Evolutionary conservation across 2,113 vertebrate genomes (phyloP).

Genomic region (Alligator sinensis): DNA sequence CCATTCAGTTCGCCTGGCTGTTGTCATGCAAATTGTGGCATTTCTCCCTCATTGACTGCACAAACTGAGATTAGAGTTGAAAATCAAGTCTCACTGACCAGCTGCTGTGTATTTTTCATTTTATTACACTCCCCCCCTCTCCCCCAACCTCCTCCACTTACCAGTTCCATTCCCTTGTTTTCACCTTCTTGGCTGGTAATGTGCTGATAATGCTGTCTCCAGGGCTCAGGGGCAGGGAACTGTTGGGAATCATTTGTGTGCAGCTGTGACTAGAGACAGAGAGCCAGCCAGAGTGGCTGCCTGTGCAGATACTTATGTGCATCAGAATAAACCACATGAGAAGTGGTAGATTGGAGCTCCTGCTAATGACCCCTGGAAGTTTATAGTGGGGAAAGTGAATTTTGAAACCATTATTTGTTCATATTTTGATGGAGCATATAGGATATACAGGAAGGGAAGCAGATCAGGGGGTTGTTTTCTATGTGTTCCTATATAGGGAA

Average conservation of each 20-base stretch:
- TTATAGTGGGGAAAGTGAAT: not conserved
- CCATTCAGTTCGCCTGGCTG: conserved; percentile 74
- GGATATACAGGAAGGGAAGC: accelerated
- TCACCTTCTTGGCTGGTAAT: conserved; percentile 45
- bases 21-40: conserved; percentile 87
- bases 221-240: not conserved
- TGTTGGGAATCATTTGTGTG: not conserved
- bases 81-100: conserved; percentile 77
- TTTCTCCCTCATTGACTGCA: conserved; percentile 80
- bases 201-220: conserved; percentile 24
- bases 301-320: not conserved
- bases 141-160: not conserved
- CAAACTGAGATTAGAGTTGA: conserved; percentile 81
- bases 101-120: conserved; percentile 78
- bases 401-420: accelerated
- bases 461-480: accelerated
- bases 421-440: accelerated
- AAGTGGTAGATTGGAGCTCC: not conserved
- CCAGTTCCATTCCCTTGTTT: conserved; percentile 31
- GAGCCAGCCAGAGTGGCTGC: not conserved
- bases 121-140: conserved; percentile 9
- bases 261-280: conserved; percentile 9
- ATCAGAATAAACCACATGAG: not conserved
- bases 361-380: not conserved
- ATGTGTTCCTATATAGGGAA: accelerated